Base-by-base conservation (phyloP, 2,888 invertebrate species). In the Trissoscelio sp. region DNA sequence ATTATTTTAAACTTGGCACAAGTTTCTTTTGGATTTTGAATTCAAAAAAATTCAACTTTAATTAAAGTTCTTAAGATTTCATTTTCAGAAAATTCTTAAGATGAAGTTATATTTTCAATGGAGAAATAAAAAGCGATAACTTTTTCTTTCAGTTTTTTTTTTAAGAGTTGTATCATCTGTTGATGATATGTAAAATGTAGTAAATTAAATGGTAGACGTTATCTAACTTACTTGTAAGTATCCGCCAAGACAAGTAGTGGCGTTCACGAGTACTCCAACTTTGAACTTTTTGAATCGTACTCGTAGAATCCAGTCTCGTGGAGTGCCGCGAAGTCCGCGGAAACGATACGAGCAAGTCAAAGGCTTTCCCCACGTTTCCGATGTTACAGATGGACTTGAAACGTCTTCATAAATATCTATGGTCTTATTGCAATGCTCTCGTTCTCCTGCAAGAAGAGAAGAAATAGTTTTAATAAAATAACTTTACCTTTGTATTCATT, bases 391-490 rank as follows among this genome's bases (percentile, higher is more conserved):
- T 24, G 97, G 97, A 83, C 96, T 97, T 16, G 96, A 95, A 53
- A 98, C 96, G 89, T 97, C 97, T 89, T 97, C 97, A 92, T 97
- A 97, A 84, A 97, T 96, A 89, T 97, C 97, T 85, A 97, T 97
- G 9, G 97, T 97, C 92, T 97, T 97, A 92, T 97, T 97, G 92
- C 97, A 98, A 90, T 97, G 96, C 92, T 97, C 97, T 87, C 96
- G 94, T 90, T 95, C 95, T 70, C 94, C 93, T 91, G 84, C 0
- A 87, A 88, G 34, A 34, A 28, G 6, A 6, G n/a, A n/a, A n/a
- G n/a, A n/a, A n/a, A n/a, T n/a, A n/a, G n/a, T n/a, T n/a, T n/a
- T n/a, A n/a, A n/a, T n/a, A n/a, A n/a, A n/a, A n/a, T n/a, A n/a
- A n/a, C n/a, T n/a, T n/a, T n/a, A n/a, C n/a, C n/a, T n/a, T n/a